Percentiles rank a stretch among this genome's conserved stretches.
phyloP scores from a whole-genome alignment of 2,888 invertebrate species.

The Heliconius ethilla region DNA sequence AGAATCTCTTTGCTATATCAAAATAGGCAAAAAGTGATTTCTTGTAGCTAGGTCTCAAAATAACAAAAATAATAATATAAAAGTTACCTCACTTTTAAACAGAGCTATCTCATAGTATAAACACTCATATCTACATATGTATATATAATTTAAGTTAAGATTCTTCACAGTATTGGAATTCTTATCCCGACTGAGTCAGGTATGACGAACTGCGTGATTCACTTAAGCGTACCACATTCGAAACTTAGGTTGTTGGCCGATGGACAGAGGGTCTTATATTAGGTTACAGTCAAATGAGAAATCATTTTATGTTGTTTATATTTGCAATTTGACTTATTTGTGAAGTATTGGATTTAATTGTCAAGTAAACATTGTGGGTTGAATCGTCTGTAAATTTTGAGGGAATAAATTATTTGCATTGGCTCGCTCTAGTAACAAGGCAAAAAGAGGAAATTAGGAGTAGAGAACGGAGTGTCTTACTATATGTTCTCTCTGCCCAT shows the following conservation, averaged over 20 bases:
- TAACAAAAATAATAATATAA: neutral
- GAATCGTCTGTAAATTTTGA: no score
- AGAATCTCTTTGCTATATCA: no score
- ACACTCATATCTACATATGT: neutral
- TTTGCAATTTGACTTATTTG: neutral
- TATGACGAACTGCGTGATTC: slow-evolving; percentile 38
- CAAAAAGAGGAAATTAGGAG: neutral
- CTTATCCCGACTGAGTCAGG: slow-evolving; percentile 31
- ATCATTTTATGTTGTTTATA: neutral
- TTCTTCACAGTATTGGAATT: slow-evolving; percentile 6
- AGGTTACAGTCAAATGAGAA: slow-evolving; percentile 6
- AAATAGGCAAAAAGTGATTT: no score
- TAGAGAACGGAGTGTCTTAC: neutral
- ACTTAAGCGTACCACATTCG: slow-evolving; percentile 32
- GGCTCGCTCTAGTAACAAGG: no score
- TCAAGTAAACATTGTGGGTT: no score
- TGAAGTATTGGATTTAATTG: neutral
- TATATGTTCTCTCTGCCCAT: neutral
- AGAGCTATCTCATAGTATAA: neutral
- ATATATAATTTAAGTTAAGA: slow-evolving; percentile 6
- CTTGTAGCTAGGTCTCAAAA: no score
- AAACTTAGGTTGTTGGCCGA: slow-evolving; percentile 28
- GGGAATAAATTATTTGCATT: no score
- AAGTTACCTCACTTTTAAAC: neutral
- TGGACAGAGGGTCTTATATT: slow-evolving; percentile 36